A percentile compares a stretch with the other conserved stretches of the same genome.
Conservation (phyloP, 1,140 invertebrate genomes). For the Philotrypesis tridentata region DNA sequence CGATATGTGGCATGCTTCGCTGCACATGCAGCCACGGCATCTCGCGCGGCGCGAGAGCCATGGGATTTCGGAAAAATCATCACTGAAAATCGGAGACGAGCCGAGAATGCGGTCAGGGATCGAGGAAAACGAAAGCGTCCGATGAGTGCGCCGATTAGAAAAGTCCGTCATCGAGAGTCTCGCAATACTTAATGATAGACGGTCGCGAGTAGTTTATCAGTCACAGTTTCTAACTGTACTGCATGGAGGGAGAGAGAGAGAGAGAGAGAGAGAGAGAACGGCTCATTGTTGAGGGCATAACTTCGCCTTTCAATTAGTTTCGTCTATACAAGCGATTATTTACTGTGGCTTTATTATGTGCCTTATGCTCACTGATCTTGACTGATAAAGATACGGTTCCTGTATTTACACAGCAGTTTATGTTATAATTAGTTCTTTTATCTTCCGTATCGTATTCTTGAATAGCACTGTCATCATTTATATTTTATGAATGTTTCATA, state of each 20-base stretch:
- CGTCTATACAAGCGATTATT: background rate
- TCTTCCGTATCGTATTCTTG: background rate
- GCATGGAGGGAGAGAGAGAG: too few species aligned
- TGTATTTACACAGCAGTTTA: background rate
- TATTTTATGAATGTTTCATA: too few species aligned
- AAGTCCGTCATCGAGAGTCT: background rate
- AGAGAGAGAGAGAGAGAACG: background rate
- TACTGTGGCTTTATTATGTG: background rate
- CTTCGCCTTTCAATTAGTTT: background rate
- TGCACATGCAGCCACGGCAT: background rate
- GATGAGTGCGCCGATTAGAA: background rate
- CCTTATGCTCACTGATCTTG: background rate
- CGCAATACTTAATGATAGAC: background rate
- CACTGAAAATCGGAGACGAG: background rate
- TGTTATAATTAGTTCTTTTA: background rate
- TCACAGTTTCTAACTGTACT: conserved; percentile 3
- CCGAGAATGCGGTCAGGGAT: background rate
- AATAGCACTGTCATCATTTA: background rate
- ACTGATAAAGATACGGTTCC: background rate
- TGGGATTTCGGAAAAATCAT: background rate
- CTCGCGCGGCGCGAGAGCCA: background rate
- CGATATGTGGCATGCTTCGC: too few species aligned
- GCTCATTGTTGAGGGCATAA: background rate
- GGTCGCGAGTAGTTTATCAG: background rate
- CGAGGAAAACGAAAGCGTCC: too few species aligned